Conservation (phyloP, 92 coral and sea anemone species). For the Plumapathes pennacea region DNA sequence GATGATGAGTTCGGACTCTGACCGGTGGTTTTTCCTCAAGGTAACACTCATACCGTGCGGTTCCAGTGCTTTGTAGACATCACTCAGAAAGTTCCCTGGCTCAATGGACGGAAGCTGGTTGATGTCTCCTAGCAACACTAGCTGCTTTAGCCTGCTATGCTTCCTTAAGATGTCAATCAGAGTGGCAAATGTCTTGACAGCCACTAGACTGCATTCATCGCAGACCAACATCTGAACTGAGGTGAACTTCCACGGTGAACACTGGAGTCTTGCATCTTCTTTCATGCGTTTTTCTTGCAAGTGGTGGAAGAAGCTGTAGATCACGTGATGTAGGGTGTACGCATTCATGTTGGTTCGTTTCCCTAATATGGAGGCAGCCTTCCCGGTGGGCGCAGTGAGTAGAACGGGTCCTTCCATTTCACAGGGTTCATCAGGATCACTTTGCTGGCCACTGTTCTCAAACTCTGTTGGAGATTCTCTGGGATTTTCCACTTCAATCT, state of each 20-base stretch:
- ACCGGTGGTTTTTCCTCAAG: slow-evolving; percentile 32
- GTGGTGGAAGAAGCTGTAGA: slow-evolving; percentile 23
- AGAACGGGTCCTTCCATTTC: slow-evolving; percentile 18
- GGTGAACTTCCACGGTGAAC: slow-evolving; percentile 39
- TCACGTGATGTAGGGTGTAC: slow-evolving; percentile 44
- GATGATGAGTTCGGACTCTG: slow-evolving; percentile 38
- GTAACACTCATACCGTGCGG: slow-evolving; percentile 6
- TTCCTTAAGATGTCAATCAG: slow-evolving; percentile 8
- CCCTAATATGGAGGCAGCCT: slow-evolving; percentile 50
- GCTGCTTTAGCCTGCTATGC: slow-evolving; percentile 19
- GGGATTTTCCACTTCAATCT: no score
- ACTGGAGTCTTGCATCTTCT: neutral
- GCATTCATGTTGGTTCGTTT: slow-evolving; percentile 32
- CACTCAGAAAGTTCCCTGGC: slow-evolving; percentile 48
- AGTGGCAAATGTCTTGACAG: slow-evolving; percentile 34
- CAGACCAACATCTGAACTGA: slow-evolving; percentile 37
- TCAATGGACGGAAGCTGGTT: slow-evolving; percentile 57
- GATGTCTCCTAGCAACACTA: slow-evolving; percentile 38
- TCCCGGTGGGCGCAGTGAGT: slow-evolving; percentile 63
- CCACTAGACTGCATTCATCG: slow-evolving; percentile 50
- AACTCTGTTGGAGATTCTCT: neutral
- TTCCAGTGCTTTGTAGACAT: slow-evolving; percentile 14
- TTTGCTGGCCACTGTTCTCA: neutral
- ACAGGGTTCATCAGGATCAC: neutral
- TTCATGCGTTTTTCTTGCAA: neutral